Evolutionary conservation across 2,888 invertebrate genomes (phyloP).

Genomic region (Abscondita cerata): DNA sequence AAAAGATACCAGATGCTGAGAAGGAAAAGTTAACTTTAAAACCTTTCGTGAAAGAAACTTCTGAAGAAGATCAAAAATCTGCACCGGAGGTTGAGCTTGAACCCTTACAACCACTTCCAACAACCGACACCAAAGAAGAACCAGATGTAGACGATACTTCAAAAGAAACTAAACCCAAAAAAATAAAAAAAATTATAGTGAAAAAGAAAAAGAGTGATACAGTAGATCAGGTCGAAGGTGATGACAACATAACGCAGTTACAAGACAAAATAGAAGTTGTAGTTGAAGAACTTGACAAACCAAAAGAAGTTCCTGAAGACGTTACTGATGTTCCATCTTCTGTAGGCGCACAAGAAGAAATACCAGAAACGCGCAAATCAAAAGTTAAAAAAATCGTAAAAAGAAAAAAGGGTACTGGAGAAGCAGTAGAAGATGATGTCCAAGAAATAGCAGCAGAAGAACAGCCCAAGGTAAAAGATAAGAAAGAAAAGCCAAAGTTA

Average conservation of each 20-base stretch:
- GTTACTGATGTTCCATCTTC: background rate
- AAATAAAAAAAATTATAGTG: conserved; percentile 37
- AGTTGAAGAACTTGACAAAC: conserved; percentile 14
- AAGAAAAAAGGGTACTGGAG: background rate
- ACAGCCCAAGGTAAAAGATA: conserved; percentile 24
- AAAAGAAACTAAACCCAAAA: conserved; percentile 15
- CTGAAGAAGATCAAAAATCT: conserved; percentile 51
- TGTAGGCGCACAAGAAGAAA: conserved; percentile 16
- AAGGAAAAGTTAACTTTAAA: conserved; percentile 54
- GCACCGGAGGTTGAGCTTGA: conserved; percentile 41
- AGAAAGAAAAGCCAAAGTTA: conserved; percentile 53
- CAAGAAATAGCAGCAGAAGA: conserved; percentile 18
- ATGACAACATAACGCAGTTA: conserved; percentile 45
- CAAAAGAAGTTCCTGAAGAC: conserved; percentile 19
- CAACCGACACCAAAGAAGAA: conserved; percentile 42
- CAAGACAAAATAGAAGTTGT: conserved; percentile 40
- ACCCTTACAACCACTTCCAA: conserved; percentile 42
- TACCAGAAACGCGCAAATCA: conserved; percentile 9
- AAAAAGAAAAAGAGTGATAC: conserved; percentile 32
- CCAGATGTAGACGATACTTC: conserved; percentile 32
- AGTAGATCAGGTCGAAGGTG: conserved; percentile 26
- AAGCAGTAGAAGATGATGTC: conserved; percentile 20
- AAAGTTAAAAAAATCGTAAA: conserved; percentile 22
- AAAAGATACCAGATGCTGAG: conserved; percentile 49
- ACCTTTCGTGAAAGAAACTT: conserved; percentile 56